phyloP scores from a whole-genome alignment of 2,888 invertebrate genomes.

The Amphipoea lucens region DNA sequence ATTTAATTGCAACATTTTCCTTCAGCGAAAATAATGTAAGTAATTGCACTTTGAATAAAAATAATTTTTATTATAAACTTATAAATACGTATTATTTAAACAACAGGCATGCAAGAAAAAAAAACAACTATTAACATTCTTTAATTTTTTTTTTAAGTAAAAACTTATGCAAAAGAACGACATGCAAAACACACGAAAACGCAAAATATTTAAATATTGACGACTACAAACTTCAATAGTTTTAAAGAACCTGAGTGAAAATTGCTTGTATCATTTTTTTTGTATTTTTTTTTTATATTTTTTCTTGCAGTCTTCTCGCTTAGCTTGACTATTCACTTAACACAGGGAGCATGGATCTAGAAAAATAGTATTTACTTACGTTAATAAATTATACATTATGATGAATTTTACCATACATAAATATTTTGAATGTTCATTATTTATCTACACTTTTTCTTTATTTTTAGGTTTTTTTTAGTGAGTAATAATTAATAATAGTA shows the following conservation, averaged over 20 bases:
- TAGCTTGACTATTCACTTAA: slow-evolving; percentile 93
- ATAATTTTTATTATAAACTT: background rate
- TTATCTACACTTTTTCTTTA: slow-evolving; percentile 32
- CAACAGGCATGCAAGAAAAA: slow-evolving; percentile 40
- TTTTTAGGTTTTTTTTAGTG: background rate
- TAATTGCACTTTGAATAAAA: background rate
- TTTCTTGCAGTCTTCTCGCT: slow-evolving; percentile 89
- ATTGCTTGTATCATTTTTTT: slow-evolving; percentile 76
- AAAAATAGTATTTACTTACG: slow-evolving; percentile 75
- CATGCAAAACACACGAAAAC: slow-evolving; percentile 66
- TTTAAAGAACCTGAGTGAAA: slow-evolving; percentile 84
- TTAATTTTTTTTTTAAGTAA: background rate
- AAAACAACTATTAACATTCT: background rate
- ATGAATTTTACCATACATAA: background rate
- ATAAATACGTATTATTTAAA: slow-evolving; percentile 7
- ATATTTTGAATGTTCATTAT: slow-evolving; percentile 21
- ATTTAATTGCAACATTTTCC: slow-evolving; percentile 55
- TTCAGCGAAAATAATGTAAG: slow-evolving; percentile 57
- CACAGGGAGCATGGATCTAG: slow-evolving; percentile 95
- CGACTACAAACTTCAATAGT: slow-evolving; percentile 82
- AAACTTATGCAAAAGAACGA: slow-evolving; percentile 27
- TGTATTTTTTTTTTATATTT: slow-evolving; percentile 62
- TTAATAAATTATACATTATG: slow-evolving; percentile 44
- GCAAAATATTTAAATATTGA: slow-evolving; percentile 62
- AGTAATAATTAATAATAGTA: background rate